Conservation (phyloP, 2,888 invertebrate species). For the Elysia crispata region DNA sequence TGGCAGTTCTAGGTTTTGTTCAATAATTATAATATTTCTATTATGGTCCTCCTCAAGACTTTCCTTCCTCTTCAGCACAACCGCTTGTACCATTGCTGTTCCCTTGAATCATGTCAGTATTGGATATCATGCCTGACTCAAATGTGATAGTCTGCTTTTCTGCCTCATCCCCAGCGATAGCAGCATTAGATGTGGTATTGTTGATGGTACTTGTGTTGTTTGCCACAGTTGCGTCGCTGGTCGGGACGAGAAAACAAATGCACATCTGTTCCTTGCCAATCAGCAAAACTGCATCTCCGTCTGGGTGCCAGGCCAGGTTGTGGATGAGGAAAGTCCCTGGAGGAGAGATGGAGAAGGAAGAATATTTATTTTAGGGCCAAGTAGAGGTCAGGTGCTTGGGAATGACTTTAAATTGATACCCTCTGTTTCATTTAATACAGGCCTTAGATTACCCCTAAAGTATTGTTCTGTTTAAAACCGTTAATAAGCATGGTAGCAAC, state of each 20-base stretch:
- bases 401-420: too few species aligned
- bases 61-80: too few species aligned
- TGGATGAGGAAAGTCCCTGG: conserved; percentile 73
- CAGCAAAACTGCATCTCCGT: conserved; percentile 72
- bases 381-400: too few species aligned
- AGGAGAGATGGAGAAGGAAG: conserved; percentile 38
- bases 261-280: conserved; percentile 76
- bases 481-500: too few species aligned
- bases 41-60: too few species aligned
- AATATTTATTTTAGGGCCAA: too few species aligned
- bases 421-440: too few species aligned
- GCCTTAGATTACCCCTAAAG: too few species aligned
- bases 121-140: background rate
- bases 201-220: conserved; percentile 47
- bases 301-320: conserved; percentile 74
- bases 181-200: background rate
- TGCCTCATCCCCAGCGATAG: background rate
- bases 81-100: background rate
- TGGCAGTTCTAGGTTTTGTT: too few species aligned
- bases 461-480: too few species aligned
- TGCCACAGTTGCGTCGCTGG: conserved; percentile 35
- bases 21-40: too few species aligned
- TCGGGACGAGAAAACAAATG: conserved; percentile 71
- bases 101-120: background rate
- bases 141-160: background rate